Evolutionary conservation across 1,140 invertebrate species (phyloP).

Genomic region (Pachypsylla venusta): DNA sequence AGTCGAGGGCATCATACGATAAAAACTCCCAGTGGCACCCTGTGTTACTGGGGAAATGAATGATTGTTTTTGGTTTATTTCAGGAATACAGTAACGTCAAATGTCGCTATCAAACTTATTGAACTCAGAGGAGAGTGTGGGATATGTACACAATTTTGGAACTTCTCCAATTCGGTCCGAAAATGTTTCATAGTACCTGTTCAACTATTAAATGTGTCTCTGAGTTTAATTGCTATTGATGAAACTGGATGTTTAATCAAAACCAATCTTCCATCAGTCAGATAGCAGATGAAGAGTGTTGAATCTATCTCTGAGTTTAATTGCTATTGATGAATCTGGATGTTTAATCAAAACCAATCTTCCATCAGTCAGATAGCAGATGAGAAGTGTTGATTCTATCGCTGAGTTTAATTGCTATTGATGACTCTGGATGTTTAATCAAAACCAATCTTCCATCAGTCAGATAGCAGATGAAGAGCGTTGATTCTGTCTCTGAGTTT

Average conservation of each 20-base stretch:
- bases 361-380: too few species aligned
- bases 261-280: too few species aligned
- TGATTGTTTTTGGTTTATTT: constrained; percentile 20
- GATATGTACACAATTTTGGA: constrained; percentile 46
- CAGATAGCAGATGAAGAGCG: too few species aligned
- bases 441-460: too few species aligned
- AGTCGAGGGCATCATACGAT: constrained; percentile 6
- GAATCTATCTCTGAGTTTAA: too few species aligned
- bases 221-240: constrained; percentile 34
- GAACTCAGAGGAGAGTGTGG: constrained; percentile 47
- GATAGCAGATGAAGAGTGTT: too few species aligned
- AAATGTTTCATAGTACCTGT: constrained; percentile 39
- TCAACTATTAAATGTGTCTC: constrained; percentile 27
- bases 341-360: too few species aligned
- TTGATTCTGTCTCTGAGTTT: too few species aligned
- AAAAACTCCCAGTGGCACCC: background rate
- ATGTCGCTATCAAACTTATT: constrained; percentile 46
- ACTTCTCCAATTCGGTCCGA: constrained; percentile 40
- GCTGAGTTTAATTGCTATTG: too few species aligned
- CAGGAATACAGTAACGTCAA: constrained; percentile 43
- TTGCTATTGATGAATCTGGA: too few species aligned
- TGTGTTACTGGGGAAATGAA: constrained; percentile 6
- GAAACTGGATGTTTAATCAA: constrained; percentile 34
- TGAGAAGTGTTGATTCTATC: too few species aligned
- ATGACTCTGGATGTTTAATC: too few species aligned